phyloP scores from a whole-genome alignment of 92 coral and sea anemone species.

The Phenganax subtilis region DNA sequence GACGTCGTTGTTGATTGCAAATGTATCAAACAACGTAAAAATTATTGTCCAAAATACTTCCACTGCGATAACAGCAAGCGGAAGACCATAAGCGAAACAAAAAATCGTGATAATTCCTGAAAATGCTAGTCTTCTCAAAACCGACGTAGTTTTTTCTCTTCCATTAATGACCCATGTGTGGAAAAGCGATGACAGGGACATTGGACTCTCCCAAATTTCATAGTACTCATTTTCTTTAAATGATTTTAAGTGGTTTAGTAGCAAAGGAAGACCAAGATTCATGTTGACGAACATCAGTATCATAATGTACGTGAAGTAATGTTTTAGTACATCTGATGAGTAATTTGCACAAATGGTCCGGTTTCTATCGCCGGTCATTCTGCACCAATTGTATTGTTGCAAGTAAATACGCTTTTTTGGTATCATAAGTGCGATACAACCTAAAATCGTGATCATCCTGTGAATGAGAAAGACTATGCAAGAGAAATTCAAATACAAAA shows the following conservation, averaged over 20 bases:
- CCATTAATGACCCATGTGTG: neutral
- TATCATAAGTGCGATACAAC: neutral
- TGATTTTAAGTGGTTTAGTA: neutral
- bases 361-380: neutral
- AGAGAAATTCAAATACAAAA: neutral
- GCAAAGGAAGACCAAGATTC: neutral
- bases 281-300: neutral
- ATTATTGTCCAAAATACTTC: neutral
- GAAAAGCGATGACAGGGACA: neutral
- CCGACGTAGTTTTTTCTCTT: neutral
- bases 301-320: neutral
- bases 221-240: too few species aligned
- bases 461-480: neutral
- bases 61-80: neutral
- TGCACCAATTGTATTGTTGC: neutral
- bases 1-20: neutral
- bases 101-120: neutral
- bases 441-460: neutral
- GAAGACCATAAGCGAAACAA: neutral
- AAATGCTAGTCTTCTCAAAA: neutral
- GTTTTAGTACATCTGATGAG: neutral
- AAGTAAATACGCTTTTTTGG: neutral
- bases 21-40: neutral
- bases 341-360: slow-evolving; percentile 3
- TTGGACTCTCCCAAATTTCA: slow-evolving; percentile 10